These are phyloP conservation scores for Thunnus albacares DNA, from an alignment of 2,797 vertebrate species.

Conservation along the genomic window DNA sequence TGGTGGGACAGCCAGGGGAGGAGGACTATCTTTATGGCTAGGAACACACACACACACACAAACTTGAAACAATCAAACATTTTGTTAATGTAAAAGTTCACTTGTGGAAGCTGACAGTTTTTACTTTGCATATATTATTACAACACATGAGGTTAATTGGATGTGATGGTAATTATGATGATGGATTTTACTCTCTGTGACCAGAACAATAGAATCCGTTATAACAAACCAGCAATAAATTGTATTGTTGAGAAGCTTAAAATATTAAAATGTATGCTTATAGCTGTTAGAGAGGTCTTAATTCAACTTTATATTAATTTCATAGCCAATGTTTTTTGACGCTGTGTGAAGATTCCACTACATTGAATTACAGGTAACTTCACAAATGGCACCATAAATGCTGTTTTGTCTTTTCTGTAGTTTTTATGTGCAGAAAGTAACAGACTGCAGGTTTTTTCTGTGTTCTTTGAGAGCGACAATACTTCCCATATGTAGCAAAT, in stretches of 20 bases:
- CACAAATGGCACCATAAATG: slow-evolving; percentile 17
- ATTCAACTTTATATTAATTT: neutral
- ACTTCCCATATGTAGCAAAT: slow-evolving; percentile 21
- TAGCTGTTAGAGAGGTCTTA: neutral
- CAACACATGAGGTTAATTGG: neutral
- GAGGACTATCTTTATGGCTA: slow-evolving; percentile 59
- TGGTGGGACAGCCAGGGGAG: slow-evolving; percentile 30
- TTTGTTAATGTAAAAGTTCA: slow-evolving; percentile 17
- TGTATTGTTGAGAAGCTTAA: neutral
- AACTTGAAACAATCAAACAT: slow-evolving; percentile 20
- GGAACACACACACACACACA: slow-evolving; percentile 12
- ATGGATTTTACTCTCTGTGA: neutral
- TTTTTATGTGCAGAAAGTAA: slow-evolving; percentile 24
- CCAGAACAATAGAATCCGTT: slow-evolving; percentile 5
- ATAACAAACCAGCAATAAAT: neutral
- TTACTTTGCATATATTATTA: slow-evolving; percentile 10
- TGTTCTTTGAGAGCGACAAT: slow-evolving; percentile 27
- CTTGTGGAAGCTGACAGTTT: neutral
- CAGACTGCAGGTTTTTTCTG: slow-evolving; percentile 42
- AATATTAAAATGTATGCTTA: neutral
- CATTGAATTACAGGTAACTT: neutral
- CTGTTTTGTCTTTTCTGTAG: neutral
- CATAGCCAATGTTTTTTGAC: neutral
- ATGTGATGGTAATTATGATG: neutral
- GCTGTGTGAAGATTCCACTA: neutral